A percentile compares a stretch with the other conserved stretches of the same genome.
phyloP scores from a whole-genome alignment of 2,797 vertebrate species.

The Morus bassanus region DNA sequence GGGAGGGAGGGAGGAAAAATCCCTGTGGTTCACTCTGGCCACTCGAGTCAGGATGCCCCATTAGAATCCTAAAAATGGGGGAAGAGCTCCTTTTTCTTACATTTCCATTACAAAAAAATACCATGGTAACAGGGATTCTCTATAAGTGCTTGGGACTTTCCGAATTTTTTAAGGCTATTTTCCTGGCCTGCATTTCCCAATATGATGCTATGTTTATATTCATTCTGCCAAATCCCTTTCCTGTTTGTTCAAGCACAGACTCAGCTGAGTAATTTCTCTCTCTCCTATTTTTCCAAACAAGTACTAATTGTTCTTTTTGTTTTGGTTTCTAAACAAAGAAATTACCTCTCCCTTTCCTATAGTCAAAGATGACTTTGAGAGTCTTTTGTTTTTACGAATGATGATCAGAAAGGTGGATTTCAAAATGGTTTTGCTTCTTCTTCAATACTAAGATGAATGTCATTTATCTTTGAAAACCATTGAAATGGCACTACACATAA shows the following conservation, averaged over 20 bases:
- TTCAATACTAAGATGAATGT: not conserved
- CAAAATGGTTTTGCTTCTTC: not conserved
- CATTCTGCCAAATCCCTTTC: slow-evolving; percentile 27
- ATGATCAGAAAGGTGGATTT: not conserved
- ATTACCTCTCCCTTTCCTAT: not conserved
- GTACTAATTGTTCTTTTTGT: not conserved
- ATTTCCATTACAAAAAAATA: not conserved
- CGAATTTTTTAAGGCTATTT: not conserved
- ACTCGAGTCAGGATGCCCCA: not conserved
- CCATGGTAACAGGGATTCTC: not conserved
- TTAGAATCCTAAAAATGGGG: not conserved
- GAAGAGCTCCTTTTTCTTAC: not conserved
- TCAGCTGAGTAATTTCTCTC: not conserved
- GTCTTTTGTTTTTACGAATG: not conserved
- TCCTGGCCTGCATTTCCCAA: not conserved
- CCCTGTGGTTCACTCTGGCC: rapidly evolving
- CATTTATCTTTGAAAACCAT: not conserved
- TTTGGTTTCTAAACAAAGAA: not conserved
- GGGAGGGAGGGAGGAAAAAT: not conserved
- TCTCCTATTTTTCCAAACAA: not conserved
- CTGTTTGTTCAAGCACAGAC: not conserved
- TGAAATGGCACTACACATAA: not conserved
- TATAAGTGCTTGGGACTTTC: not conserved
- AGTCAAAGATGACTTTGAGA: not conserved
- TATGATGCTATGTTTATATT: not conserved